Conservation (phyloP, 1,140 invertebrate genomes). For the Meloidogyne floridensis region DNA sequence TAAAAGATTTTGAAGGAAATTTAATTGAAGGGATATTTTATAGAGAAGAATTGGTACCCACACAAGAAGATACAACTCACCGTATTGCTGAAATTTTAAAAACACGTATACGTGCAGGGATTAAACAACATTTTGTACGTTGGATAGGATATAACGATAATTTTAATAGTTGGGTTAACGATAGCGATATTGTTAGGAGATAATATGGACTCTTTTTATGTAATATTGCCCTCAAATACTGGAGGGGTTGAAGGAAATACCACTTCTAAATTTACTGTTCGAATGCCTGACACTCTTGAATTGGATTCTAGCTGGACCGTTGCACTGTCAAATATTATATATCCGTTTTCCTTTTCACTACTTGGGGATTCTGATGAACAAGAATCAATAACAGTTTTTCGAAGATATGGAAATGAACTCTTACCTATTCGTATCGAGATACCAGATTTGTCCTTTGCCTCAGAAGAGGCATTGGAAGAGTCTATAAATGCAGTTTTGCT, state of each 20-base stretch:
- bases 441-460: no score
- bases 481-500: no score
- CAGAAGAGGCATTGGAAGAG: no score
- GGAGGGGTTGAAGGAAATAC: no score
- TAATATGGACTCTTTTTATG: neutral
- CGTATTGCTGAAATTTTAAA: constrained; percentile 10
- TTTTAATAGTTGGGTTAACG: constrained; percentile 29
- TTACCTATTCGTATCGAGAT: no score
- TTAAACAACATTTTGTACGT: constrained; percentile 25
- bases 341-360: constrained; percentile 27
- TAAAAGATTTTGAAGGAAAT: neutral
- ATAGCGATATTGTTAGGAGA: neutral
- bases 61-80: constrained; percentile 10
- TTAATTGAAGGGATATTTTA: constrained; percentile 31
- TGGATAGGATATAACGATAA: neutral
- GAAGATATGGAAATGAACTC: no score
- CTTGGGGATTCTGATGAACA: neutral
- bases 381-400: no score
- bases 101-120: constrained; percentile 18
- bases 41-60: constrained; percentile 17
- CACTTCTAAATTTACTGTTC: no score
- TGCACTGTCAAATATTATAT: constrained; percentile 28
- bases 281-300: constrained; percentile 1
- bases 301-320: constrained; percentile 26
- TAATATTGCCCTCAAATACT: no score